Evolutionary conservation across 2,113 vertebrate species (phyloP), one percentile per base, ranked within the genome.

Genomic region (Rhabdomys dilectus): DNA sequence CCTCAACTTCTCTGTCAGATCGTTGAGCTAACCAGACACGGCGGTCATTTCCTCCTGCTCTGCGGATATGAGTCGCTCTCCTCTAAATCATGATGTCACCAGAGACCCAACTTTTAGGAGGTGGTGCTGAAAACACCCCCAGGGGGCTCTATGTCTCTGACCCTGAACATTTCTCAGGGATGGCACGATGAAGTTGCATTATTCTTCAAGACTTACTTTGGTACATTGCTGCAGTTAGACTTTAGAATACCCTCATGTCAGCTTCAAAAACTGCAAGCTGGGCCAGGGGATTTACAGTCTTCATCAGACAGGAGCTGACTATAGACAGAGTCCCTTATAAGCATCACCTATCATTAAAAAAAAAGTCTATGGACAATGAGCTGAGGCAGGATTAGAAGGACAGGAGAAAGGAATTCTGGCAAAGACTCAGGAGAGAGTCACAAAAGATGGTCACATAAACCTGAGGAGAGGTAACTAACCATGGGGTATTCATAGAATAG

Each of bases 1-100:
- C 82, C 93, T 96, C 22, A 73, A 64, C 91, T 95, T 93, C 62
- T 89, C n/a, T 89, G 81, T 91, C 95, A 88, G 81, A 91, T 19
- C 60, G 60, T 94, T 58, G 48, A 72, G 48, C 58, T 93, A 87
- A 84, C 45, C 31, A 73, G 90, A 76, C 78, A 76, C 12, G 72
- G 16, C 11, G 29, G 68, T 93, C 66, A 26, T 72, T 53, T 58
- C 17, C 58, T 19, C 45, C 5, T 86, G 80, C 42, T 66, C 3
- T 12, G 19, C 16, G 3, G 26, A 31, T 21, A 68, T 34, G 17
- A 93, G 24, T 39, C 31, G 10, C 45, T 73, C 82, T 91, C 53
- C 81, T 91, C 80, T 45, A 80, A 42, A 91, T 78, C 48, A 81
- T 42, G 76, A 36, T 92, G 48, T 66, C 36, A 19, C 12, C 3